Conservation (phyloP, 53 echinoderm and acorn worm species). For the Mesocentrotus franciscanus region DNA sequence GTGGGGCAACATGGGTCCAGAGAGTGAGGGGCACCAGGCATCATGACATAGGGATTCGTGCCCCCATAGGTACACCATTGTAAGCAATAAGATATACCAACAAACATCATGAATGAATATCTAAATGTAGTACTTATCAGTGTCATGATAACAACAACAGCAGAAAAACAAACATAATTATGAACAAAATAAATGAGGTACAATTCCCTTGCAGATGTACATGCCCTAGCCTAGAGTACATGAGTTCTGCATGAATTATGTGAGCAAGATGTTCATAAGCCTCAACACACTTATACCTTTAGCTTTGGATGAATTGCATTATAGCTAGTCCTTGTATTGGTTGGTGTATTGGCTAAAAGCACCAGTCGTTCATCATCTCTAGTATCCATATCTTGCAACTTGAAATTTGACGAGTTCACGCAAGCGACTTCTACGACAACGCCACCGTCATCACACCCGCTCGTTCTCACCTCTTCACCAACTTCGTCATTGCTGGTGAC, state of each 20-base stretch:
- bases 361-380: slow-evolving; percentile 54
- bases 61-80: no score
- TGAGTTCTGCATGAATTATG: not conserved
- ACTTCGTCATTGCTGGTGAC: not conserved
- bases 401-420: slow-evolving; percentile 7
- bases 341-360: slow-evolving; percentile 24
- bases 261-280: not conserved
- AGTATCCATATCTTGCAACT: not conserved
- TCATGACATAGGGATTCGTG: no score
- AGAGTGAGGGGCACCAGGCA: no score
- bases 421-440: not conserved
- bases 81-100: no score
- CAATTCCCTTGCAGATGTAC: not conserved
- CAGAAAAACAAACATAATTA: not conserved
- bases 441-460: not conserved
- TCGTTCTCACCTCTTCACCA: not conserved
- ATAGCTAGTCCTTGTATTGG: slow-evolving; percentile 24
- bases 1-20: no score
- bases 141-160: no score
- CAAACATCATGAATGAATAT: no score
- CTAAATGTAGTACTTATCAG: no score
- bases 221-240: not conserved
- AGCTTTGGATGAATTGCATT: slow-evolving; percentile 30
- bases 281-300: not conserved
- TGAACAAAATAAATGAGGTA: not conserved